Percentiles rank a stretch among this genome's conserved stretches.
These are phyloP conservation scores for Marronus borbonicus DNA, from an alignment of 2,888 invertebrate species.

Conservation along the genomic window DNA sequence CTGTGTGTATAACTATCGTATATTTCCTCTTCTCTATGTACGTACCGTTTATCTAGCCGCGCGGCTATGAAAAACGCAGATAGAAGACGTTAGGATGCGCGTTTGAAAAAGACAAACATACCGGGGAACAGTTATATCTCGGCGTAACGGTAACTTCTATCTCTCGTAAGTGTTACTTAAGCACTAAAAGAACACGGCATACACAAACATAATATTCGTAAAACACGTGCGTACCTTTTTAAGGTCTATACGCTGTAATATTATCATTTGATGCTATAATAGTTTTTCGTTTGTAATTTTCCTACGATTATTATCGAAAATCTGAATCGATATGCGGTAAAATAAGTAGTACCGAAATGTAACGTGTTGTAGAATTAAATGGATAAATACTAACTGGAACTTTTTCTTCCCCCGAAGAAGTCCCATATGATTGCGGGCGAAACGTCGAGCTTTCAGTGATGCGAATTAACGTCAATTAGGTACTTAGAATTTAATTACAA, in stretches of 20 bases:
- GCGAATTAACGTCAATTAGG: too few relatives aligned
- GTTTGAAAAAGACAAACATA: conserved; percentile 4
- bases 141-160: conserved; percentile 3
- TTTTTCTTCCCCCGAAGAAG: too few relatives aligned
- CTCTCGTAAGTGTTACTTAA: conserved; percentile 18
- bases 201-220: neutral
- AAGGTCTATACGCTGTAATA: neutral
- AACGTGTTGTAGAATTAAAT: too few relatives aligned
- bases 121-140: neutral
- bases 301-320: neutral
- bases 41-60: neutral
- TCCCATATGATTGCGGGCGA: too few relatives aligned
- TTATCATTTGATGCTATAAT: neutral
- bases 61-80: conserved; percentile 9
- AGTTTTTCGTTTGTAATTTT: neutral
- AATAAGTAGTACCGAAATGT: too few relatives aligned
- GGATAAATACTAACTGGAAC: too few relatives aligned
- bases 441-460: too few relatives aligned
- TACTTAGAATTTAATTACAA: too few relatives aligned
- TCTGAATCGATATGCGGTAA: neutral
- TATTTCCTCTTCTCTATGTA: neutral
- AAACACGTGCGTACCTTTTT: conserved; percentile 15
- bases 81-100: neutral
- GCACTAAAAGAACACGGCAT: conserved; percentile 5
- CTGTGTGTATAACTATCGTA: neutral